phyloP scores from a whole-genome alignment of 2,113 vertebrate genomes.

The Tachysurus vachellii region DNA sequence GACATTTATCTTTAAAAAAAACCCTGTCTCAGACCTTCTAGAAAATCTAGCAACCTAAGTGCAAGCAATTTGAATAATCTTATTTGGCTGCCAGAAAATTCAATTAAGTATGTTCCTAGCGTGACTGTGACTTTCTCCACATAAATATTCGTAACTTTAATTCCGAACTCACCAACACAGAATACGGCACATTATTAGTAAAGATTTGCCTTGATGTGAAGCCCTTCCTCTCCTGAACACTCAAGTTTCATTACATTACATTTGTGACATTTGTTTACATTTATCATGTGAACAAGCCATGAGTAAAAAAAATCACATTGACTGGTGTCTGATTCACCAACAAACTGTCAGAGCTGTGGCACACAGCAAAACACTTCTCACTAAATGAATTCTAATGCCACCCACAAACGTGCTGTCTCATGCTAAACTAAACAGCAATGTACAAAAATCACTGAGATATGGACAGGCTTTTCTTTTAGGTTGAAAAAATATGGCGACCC shows the following conservation, averaged over 20 bases:
- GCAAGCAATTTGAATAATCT: neutral
- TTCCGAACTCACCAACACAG: neutral
- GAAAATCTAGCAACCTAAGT: neutral
- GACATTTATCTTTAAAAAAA: neutral
- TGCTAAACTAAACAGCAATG: neutral
- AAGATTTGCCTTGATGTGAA: neutral
- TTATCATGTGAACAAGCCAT: constrained; percentile 9
- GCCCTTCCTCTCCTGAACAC: neutral
- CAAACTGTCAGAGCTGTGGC: neutral
- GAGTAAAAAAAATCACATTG: constrained; percentile 1
- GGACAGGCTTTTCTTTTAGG: neutral
- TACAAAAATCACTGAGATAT: neutral
- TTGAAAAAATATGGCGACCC: neutral
- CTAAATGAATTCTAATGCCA: constrained; percentile 9
- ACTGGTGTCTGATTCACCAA: constrained; percentile 4
- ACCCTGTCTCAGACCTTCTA: neutral
- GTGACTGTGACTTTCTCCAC: neutral
- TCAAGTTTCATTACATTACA: neutral
- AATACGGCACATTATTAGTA: neutral
- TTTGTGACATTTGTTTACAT: neutral
- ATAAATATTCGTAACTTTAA: neutral
- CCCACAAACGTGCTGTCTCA: constrained; percentile 11
- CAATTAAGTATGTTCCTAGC: neutral
- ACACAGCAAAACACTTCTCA: constrained; percentile 6
- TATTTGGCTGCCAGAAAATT: neutral